A percentile compares a stretch with the other conserved stretches of the same genome.
Conservation (phyloP, 1,140 invertebrate genomes). For the Drosophila kikkawai region DNA sequence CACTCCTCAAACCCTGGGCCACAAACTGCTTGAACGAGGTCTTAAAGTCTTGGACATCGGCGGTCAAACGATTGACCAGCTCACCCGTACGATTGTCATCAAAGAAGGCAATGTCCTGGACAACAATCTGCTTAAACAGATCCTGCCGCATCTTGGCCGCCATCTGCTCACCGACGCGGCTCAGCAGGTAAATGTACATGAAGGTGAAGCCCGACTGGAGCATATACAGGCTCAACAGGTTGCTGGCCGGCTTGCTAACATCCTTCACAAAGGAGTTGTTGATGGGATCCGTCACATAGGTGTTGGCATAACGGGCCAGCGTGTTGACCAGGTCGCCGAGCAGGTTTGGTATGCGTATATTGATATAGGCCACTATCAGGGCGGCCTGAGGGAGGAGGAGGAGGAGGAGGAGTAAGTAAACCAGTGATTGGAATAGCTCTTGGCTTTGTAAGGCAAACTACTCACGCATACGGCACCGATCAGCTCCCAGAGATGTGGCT, state of each 20-base stretch:
- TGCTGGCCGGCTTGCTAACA: constrained; percentile 89
- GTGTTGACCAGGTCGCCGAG: constrained; percentile 92
- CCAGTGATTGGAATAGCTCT: neutral
- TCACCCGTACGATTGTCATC: constrained; percentile 96
- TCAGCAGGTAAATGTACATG: constrained; percentile 94
- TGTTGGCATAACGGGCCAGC: constrained; percentile 87
- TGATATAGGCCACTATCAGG: constrained; percentile 91
- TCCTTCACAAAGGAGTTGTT: constrained; percentile 87
- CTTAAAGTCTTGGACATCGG: constrained; percentile 98
- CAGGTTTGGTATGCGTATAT: constrained; percentile 92
- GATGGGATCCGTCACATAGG: constrained; percentile 76
- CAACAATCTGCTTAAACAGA: constrained; percentile 93
- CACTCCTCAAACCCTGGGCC: constrained; percentile 94
- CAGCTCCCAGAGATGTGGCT: constrained; percentile 87
- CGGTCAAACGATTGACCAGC: constrained; percentile 94
- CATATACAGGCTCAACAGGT: constrained; percentile 89
- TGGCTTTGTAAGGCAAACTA: constrained; percentile 3
- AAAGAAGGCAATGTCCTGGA: constrained; percentile 96
- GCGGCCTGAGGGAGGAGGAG: constrained; percentile 88
- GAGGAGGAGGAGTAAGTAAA: neutral
- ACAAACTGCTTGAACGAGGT: constrained; percentile 97
- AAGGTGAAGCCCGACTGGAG: constrained; percentile 94
- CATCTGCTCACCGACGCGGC: constrained; percentile 94
- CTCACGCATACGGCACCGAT: constrained; percentile 87
- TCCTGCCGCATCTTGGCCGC: constrained; percentile 92